Evolutionary conservation across 2,888 invertebrate species (phyloP), one percentile per base, ranked within the genome.

Genomic region (Leptopilina syphax): DNA sequence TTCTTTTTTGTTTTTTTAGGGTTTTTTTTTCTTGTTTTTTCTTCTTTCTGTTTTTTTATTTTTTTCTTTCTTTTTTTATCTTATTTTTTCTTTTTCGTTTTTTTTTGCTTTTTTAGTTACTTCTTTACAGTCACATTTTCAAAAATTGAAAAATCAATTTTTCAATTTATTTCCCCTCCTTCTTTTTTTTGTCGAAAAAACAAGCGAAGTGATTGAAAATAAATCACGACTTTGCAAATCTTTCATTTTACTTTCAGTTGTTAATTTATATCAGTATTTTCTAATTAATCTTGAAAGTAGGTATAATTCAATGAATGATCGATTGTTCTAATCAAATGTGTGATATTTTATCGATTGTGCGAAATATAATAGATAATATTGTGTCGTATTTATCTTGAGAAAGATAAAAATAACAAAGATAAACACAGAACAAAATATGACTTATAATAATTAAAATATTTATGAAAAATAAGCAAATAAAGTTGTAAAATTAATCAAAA

Each of bases 291-390:
- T n/a, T n/a, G 54, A 34, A 54, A 54, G 34, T 34, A 34, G 34
- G 34, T 34, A 7, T 73, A 27, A 73, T 57, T 73, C 57, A 10
- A n/a, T 73, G 73, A 73, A 73, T 73, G 18, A 73, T 34, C 34
- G 73, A 73, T 73, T 73, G 57, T 73, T 73, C 57, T 73, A 34
- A 54, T 73, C 34, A 34, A 27, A n/a, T 27, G 13, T 12, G 34
- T 54, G 50, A 27, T 34, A 54, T 34, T n/a, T 27, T 70, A 70
- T 70, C 13, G 70, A 34, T n/a, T 73, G 13, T 63, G 8, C 54
- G 34, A 34, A 57, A 13, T 10, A 50, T 10, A 50, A 50, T 57
- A 34, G 57, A 73, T 73, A 73, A 73, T 73, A 57, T 27, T 57
- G n/a, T 8, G 18, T 24, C 24, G 9, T 50, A 50, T 50, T 50